Conservation (phyloP, 2,888 invertebrate species). For the Caenorhabditis sulstoni region DNA sequence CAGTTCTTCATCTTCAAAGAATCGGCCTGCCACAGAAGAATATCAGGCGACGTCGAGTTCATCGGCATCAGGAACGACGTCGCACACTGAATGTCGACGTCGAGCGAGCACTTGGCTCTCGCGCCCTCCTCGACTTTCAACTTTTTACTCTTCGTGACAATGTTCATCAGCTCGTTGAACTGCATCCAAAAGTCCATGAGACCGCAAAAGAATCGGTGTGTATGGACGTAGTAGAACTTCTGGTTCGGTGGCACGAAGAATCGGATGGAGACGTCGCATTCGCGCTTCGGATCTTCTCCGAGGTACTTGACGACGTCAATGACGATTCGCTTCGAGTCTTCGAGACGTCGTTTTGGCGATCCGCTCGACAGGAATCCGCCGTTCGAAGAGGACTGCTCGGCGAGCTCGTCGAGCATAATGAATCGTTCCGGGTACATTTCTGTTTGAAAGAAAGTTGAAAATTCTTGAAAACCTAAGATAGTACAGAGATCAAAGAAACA, state of each 20-base stretch:
- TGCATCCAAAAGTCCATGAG: slow-evolving; percentile 88
- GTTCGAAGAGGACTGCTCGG: slow-evolving; percentile 16
- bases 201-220: slow-evolving; percentile 87
- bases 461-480: background rate
- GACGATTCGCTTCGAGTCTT: slow-evolving; percentile 44
- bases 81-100: slow-evolving; percentile 65
- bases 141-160: slow-evolving; percentile 82
- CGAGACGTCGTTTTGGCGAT: slow-evolving; percentile 26
- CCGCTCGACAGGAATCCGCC: background rate
- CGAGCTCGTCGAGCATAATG: slow-evolving; percentile 61
- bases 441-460: too few relatives aligned
- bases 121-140: slow-evolving; percentile 39
- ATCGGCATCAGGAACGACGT: slow-evolving; percentile 70
- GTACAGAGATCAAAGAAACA: slow-evolving; percentile 10
- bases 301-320: slow-evolving; percentile 68
- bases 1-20: slow-evolving; percentile 65
- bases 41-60: slow-evolving; percentile 71
- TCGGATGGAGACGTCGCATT: slow-evolving; percentile 86
- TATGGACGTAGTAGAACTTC: slow-evolving; percentile 85
- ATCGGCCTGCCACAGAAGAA: slow-evolving; percentile 55
- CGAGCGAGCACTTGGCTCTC: slow-evolving; percentile 27
- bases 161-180: slow-evolving; percentile 89
- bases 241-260: slow-evolving; percentile 86
- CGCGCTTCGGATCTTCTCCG: slow-evolving; percentile 82
- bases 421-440: slow-evolving; percentile 88